Base-by-base conservation (phyloP, 1,140 invertebrate genomes). In the Liolophura sinensis region DNA sequence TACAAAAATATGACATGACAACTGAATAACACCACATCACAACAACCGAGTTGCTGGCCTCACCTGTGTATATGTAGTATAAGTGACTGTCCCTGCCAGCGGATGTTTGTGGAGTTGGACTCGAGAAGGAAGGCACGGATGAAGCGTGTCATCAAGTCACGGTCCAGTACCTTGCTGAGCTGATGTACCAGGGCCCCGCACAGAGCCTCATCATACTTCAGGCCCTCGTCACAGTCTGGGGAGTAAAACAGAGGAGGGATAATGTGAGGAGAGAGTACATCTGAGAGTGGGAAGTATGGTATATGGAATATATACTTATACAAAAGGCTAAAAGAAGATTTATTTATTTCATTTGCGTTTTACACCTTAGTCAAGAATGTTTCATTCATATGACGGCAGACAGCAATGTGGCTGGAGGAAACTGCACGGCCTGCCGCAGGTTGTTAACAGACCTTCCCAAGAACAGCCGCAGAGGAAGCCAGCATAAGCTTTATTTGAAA, bases 71-170 rank as follows among this genome's bases (percentile, higher is more conserved):
- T 79, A 50, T 82, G 76, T 59, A 83, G 74, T 12, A 85, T 67
- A 15, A 86, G 77, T 18, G 75, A 72, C 65, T 99, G 97, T 0
- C 94, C 94, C 85, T 97, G 95, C 95, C 96, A 98, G 66, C 97
- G 90, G 6, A 97, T 91, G 60, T 91, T 91, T 0, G 93, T 95
- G 9, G 92, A 91, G 81, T 98, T 97, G 0, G 95, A 96, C 84
- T 98, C 95, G 54, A 98, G 84, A 16, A 98, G 85, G 85, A 97
- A 98, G 1, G 92, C 92, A 68, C 92, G 89, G 18, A 98, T 90
- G 75, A 98, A 98, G 76, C 92, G 88, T 3, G 88, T 74, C 67
- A 95, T 82, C 12, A 92, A 78, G 20, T 88, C 86, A 64, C 87
- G 87, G 25, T 90, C 88, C 24, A 93, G 88, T 78, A 89, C 88